Conservation (phyloP, 2,113 vertebrate genomes). For the Salminus brasiliensis region DNA sequence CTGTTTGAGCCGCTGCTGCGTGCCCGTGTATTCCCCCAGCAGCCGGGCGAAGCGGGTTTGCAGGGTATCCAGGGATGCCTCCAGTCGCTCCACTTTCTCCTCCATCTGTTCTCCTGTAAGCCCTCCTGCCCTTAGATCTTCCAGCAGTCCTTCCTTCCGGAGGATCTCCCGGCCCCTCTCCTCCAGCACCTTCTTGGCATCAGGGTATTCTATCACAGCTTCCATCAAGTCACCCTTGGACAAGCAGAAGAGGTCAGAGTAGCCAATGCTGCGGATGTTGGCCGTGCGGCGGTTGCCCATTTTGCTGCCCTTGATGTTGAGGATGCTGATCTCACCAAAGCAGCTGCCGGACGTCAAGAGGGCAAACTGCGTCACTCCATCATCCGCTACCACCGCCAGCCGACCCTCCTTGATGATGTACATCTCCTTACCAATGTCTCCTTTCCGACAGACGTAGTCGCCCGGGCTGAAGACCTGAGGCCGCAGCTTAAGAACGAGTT, state of each 20-base stretch:
- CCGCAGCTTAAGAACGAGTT: constrained; percentile 91
- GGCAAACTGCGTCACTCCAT: constrained; percentile 87
- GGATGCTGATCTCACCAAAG: constrained; percentile 96
- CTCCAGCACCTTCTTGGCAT: constrained; percentile 90
- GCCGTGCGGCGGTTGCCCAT: constrained; percentile 96
- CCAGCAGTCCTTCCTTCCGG: constrained; percentile 93
- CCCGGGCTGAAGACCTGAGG: constrained; percentile 96
- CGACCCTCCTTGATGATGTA: constrained; percentile 97
- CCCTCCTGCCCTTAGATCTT: constrained; percentile 79
- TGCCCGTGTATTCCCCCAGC: constrained; percentile 83
- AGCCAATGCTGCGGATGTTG: constrained; percentile 92
- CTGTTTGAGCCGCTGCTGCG: constrained; percentile 88
- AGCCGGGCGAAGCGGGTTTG: constrained; percentile 84
- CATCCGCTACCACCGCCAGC: constrained; percentile 91
- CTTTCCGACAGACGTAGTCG: constrained; percentile 93
- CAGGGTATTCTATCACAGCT: constrained; percentile 90
- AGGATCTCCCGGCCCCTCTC: constrained; percentile 92
- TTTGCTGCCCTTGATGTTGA: constrained; percentile 96
- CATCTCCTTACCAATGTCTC: constrained; percentile 97
- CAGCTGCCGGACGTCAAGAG: constrained; percentile 89
- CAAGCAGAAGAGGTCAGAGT: constrained; percentile 95
- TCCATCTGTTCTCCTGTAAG: constrained; percentile 77
- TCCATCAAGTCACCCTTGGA: constrained; percentile 97
- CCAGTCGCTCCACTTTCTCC: constrained; percentile 86
- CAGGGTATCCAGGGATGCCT: constrained; percentile 82